These are phyloP conservation scores for Parus major DNA, from an alignment of 2,113 vertebrate genomes.

Conservation along the genomic window DNA sequence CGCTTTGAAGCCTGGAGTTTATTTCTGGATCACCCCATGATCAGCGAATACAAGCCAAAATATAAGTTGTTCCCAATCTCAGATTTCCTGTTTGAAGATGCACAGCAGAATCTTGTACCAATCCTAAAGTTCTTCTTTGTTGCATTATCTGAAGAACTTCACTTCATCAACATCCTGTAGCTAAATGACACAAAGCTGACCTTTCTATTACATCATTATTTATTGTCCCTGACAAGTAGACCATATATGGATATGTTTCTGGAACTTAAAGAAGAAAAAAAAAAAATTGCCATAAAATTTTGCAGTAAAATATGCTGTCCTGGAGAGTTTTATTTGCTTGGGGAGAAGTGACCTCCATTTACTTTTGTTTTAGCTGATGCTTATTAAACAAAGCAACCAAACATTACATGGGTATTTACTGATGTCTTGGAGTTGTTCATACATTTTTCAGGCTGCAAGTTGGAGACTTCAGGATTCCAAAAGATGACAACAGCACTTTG, in stretches of 20 bases:
- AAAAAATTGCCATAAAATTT: background rate
- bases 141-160: slow-evolving; percentile 48
- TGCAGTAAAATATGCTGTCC: slow-evolving; percentile 14
- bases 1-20: slow-evolving; percentile 79
- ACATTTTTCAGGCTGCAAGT: background rate
- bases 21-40: slow-evolving; percentile 85
- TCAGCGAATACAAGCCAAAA: slow-evolving; percentile 76
- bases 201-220: slow-evolving; percentile 74
- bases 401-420: background rate
- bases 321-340: background rate
- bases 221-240: slow-evolving; percentile 72
- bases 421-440: background rate
- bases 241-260: slow-evolving; percentile 84
- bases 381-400: background rate
- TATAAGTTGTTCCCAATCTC: slow-evolving; percentile 77
- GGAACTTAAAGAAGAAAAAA: slow-evolving; percentile 59
- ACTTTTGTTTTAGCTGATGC: background rate
- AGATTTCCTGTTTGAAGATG: slow-evolving; percentile 76
- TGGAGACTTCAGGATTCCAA: background rate
- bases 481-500: slow-evolving; percentile 8
- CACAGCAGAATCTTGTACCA: slow-evolving; percentile 33
- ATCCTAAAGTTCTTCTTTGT: slow-evolving; percentile 36
- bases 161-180: slow-evolving; percentile 59
- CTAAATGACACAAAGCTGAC: slow-evolving; percentile 61
- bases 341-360: background rate